These are phyloP conservation scores for Venusia cambrica DNA, from an alignment of 2,888 invertebrate species.

Conservation along the genomic window DNA sequence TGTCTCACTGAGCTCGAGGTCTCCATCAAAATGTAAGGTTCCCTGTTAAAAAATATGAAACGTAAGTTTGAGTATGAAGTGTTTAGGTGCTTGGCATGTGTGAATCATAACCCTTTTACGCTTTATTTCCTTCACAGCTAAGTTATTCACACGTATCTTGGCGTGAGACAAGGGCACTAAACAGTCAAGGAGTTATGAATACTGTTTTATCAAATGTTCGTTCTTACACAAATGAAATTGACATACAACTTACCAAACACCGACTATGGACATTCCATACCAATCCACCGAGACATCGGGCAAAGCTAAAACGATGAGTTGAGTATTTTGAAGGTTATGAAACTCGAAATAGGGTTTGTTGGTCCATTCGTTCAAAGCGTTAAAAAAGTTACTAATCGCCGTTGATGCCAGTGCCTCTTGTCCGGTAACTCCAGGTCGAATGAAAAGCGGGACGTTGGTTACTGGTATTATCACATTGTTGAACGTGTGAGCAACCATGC, in stretches of 20 bases:
- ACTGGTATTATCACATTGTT: constrained; percentile 46
- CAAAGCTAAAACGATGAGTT: constrained; percentile 53
- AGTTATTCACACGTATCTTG: too few relatives aligned
- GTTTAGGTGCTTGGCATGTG: too few relatives aligned
- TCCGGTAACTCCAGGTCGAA: constrained; percentile 40
- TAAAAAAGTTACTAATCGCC: constrained; percentile 53
- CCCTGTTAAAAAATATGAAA: constrained; percentile 44
- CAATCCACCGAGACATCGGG: constrained; percentile 61
- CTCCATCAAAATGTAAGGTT: constrained; percentile 64
- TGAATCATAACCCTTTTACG: too few relatives aligned
- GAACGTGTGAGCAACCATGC: constrained; percentile 63
- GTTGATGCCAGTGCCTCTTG: constrained; percentile 50
- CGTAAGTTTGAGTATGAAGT: too few relatives aligned
- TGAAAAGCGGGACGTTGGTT: constrained; percentile 45
- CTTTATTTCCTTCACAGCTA: too few relatives aligned
- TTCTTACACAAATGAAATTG: too few relatives aligned
- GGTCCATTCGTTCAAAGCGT: constrained; percentile 57
- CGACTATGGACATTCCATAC: constrained; percentile 59
- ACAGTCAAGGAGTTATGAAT: too few relatives aligned
- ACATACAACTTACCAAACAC: constrained; percentile 59
- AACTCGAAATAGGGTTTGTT: constrained; percentile 50
- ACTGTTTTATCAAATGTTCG: too few relatives aligned
- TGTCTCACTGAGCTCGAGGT: constrained; percentile 52
- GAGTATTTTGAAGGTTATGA: constrained; percentile 48
- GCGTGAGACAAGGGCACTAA: too few relatives aligned